phyloP scores from a whole-genome alignment of 2,888 invertebrate genomes.

The Aplocera efformata region DNA sequence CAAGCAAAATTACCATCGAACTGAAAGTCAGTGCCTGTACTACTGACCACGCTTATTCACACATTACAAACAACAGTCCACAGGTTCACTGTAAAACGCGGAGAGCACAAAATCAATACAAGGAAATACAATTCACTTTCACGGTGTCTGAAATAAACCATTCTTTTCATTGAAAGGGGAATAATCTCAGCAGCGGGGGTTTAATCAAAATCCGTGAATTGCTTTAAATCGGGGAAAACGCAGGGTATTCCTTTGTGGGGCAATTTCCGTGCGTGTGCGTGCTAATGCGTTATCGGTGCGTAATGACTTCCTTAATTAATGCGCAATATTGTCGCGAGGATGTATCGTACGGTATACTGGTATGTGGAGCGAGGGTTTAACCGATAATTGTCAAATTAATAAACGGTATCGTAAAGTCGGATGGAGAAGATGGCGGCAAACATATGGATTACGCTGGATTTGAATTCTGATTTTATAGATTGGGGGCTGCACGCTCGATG shows the following conservation, averaged over 20 bases:
- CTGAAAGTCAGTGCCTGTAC: too few relatives aligned
- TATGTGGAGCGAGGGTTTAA: not conserved
- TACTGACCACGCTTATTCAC: too few relatives aligned
- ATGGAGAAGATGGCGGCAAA: too few relatives aligned
- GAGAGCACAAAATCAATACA: conserved; percentile 64
- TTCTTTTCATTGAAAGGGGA: conserved; percentile 79
- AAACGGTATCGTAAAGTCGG: not conserved
- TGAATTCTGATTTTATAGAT: too few relatives aligned
- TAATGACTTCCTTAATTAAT: conserved; percentile 81
- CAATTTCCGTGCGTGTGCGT: conserved; percentile 77
- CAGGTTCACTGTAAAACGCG: conserved; percentile 41
- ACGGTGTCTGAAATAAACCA: conserved; percentile 78
- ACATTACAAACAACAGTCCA: too few relatives aligned
- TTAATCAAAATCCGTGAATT: conserved; percentile 80
- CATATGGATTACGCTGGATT: too few relatives aligned
- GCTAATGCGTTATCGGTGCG: conserved; percentile 75
- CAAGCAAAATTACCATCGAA: too few relatives aligned
- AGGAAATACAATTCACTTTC: conserved; percentile 77
- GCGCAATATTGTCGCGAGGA: conserved; percentile 59
- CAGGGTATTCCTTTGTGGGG: conserved; percentile 79
- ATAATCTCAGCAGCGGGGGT: conserved; percentile 78
- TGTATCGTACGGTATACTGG: not conserved
- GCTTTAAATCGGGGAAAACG: conserved; percentile 80
- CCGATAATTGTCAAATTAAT: not conserved
- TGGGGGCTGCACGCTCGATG: too few relatives aligned